Evolutionary conservation across 2,888 invertebrate species (phyloP), one percentile per base, ranked within the genome.

Genomic region (Caenorhabditis sp.): DNA sequence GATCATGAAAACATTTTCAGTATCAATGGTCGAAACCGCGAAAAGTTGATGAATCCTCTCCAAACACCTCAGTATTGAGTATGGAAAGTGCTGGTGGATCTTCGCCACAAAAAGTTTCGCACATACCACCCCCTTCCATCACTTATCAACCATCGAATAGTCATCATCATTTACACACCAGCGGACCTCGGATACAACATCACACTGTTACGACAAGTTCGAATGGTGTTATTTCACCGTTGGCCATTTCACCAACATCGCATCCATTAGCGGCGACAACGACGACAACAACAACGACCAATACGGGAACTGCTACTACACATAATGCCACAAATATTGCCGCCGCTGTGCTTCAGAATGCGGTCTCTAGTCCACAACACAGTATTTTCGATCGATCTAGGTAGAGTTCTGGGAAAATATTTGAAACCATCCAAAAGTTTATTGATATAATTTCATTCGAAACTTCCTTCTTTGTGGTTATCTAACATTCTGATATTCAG

Each of bases 361-460:
- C 72, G 17, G 65, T 72, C 3, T 67, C 72, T 27, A 68, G 67
- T 68, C 72, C 72, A n/a, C 72, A 72, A 58, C 67, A 72, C 62
- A 72, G 62, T 61, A 72, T 72, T 54, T 72, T 72, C 51, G 72
- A 72, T 57, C 58, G 72, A 54, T 67, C 68, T 31, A 68, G 66
- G 67, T 72, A 50, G 10, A 10, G 4, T 6, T 31, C 31, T 31
- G 31, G 31, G 10, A 31, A 6, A 31, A 6, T 31, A 54, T 51
- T 12, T n/a, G 6, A n/a, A 19, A n/a, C 21, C n/a, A n/a, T n/a
- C n/a, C n/a, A n/a, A n/a, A n/a, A n/a, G n/a, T n/a, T n/a, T n/a
- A n/a, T n/a, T n/a, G n/a, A n/a, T n/a, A n/a, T n/a, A n/a, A n/a
- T n/a, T n/a, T n/a, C n/a, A n/a, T n/a, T n/a, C n/a, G n/a, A n/a